Evolutionary conservation across 1,140 invertebrate genomes (phyloP), one percentile per base, ranked within the genome.

Genomic region (Meteorus sp.): DNA sequence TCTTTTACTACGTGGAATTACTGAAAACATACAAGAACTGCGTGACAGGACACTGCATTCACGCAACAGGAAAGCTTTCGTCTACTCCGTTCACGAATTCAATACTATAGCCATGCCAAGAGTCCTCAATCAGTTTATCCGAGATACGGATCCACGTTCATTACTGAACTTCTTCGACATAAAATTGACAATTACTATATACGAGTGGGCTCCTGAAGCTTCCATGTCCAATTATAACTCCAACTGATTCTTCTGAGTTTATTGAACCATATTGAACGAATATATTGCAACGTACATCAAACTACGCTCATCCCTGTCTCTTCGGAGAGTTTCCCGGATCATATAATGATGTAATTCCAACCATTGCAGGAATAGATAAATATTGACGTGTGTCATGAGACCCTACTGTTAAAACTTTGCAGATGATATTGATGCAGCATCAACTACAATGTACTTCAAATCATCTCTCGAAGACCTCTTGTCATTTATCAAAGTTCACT

Each of bases 61-160:
- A 5, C 51, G 52, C 11, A 68, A 66, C 4, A 68, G 70, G 19
- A 77, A 74, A 64, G 75, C 74, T 8, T 77, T 73, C 17, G 22
- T 78, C 4, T 78, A 71, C 62, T 57, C 65, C 1, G 71, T 60
- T 4, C 76, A 78, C 55, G 76, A 78, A 44, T 41, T 71, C n/a
- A 76, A 78, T 39, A 58, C 77, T 0, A 75, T 64, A 5, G 65
- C 71, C 6, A 23, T 77, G 6, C 66, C 68, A 0, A 64, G 55
- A 23, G 60, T 67, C 1, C 60, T 78, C 3, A 74, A 51, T 73
- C 73, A 17, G n/a, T 25, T n/a, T 11, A 76, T 15, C 76, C 76
- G n/a, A 51, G 53, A 35, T 78, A 77, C 51, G 75, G 76, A 3
- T 71, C 75, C 1, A 68, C 76, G 2, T 59, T 78, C 1, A 75